Percentiles rank a stretch among this genome's conserved stretches.
phyloP scores from a whole-genome alignment of 1,140 invertebrate genomes.

The Phymastichus coffea region DNA sequence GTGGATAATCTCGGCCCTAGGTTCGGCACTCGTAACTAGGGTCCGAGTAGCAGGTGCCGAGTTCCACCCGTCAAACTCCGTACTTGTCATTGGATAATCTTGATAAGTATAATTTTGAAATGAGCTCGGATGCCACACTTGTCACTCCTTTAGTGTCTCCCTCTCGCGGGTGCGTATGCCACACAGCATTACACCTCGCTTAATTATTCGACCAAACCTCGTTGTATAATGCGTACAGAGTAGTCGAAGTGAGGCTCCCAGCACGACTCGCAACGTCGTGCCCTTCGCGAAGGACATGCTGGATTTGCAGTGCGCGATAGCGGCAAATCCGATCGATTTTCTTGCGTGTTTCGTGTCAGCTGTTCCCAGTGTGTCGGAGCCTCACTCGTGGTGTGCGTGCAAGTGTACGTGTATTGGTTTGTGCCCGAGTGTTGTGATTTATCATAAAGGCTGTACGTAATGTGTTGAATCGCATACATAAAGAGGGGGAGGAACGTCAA shows the following conservation, averaged over 20 bases:
- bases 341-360: neutral
- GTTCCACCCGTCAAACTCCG: conserved; percentile 51
- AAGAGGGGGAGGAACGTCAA: no score
- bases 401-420: conserved; percentile 12
- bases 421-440: neutral
- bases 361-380: no score
- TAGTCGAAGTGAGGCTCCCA: no score
- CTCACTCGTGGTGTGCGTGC: neutral
- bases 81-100: conserved; percentile 39
- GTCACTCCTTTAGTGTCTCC: conserved; percentile 35
- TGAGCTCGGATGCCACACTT: conserved; percentile 21
- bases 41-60: conserved; percentile 54
- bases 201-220: no score
- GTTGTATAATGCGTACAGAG: no score
- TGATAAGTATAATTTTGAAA: conserved; percentile 21
- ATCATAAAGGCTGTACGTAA: conserved; percentile 15
- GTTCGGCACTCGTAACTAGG: conserved; percentile 60
- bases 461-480: no score
- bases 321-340: no score
- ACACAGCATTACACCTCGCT: no score
- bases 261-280: no score
- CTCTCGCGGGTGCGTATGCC: conserved; percentile 20
- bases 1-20: conserved; percentile 51
- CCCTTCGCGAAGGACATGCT: no score
- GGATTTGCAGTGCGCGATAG: no score